Evolutionary conservation across 2,888 invertebrate genomes (phyloP), one percentile per base, ranked within the genome.

Genomic region (Dryadula phaetusa): DNA sequence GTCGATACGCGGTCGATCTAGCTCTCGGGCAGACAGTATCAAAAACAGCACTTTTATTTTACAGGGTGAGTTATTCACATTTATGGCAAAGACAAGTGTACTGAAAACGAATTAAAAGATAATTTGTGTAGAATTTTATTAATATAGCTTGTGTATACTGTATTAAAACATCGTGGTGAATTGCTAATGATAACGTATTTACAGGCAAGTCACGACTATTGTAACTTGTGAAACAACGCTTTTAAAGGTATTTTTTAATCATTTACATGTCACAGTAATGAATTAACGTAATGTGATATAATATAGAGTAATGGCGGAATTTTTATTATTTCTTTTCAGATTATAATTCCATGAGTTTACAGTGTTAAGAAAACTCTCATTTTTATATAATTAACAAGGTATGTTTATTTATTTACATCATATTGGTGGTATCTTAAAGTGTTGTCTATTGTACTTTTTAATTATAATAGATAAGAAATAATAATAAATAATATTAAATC

Each of bases 1-100:
- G 66, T 56, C 62, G 53, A 64, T 62, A 53, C 52, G 47, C 18
- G 47, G 47, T 61, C 53, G 64, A 61, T 63, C 28, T 14, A 18
- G 20, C 46, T 42, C 25, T 60, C 67, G 37, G 67, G 47, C 42
- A 28, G 18, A 32, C 25, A 28, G 28, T 32, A 46, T 28, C 4
- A 44, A 58, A 42, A 42, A 42, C 42, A 16, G 42, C 5, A 8
- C 25, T 32, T 60, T 60, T 5, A 18, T 60, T 60, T 20, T 16
- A 46, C n/a, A 16, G 18, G 28, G 25, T 44, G 16, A 28, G 25
- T 44, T 28, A 44, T 28, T 40, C 12, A 18, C 14, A 7, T 60
- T 42, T 44, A 60, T 60, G 6, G 18, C 60, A 42, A 32, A 44
- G 60, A 60, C 44, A 60, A 60, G 18, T 60, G 28, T n/a, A 18